Evolutionary conservation across 1,140 invertebrate species (phyloP), one percentile per base, ranked within the genome.

Genomic region (Procambarus virginalis): DNA sequence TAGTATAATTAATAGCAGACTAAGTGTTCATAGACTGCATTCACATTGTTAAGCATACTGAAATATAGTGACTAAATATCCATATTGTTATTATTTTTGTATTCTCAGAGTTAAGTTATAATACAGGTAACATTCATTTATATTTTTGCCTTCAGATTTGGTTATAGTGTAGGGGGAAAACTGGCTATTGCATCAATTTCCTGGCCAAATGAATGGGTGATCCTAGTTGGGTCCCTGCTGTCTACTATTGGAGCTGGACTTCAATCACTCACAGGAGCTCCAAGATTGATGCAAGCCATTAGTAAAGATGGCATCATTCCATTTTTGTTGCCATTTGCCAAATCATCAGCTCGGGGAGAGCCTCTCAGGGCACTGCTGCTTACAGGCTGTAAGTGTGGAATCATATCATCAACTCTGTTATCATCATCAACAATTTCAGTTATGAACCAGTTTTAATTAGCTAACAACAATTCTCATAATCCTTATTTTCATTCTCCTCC

Each of bases 121-220:
- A 55, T 55, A 5, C 51, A 55, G 8, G 8, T 55, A 55, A 2
- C 51, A 55, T 55, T 51, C n/a, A 4, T 34, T 6, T 70, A 3
- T 34, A 17, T 51, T 73, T 6, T 34, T n/a, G n/a, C 91, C 95
- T 94, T 46, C 93, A 98, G 97, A 94, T 99, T 99, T 94, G 98
- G 98, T 86, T 97, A 97, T 93, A 99, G 98, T 93, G 98, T 99
- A 92, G 97, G 98, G 78, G 99, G 99, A 17, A 97, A 97, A 93
- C 94, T 99, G 84, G 97, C 99, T 1, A 98, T 99, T 10, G 98
- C 99, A 0, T 98, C 99, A 93, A 97, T 99, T 92, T 98, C 99
- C 0, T 99, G 99, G 98, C 99, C 99, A 2, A 98, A 98, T 94
- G 96, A 98, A 93, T 98, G 98, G 98, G 98, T 99, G 2, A 99